Conservation (phyloP, 1,140 invertebrate genomes). For the Ceratoteleas bidentatus region DNA sequence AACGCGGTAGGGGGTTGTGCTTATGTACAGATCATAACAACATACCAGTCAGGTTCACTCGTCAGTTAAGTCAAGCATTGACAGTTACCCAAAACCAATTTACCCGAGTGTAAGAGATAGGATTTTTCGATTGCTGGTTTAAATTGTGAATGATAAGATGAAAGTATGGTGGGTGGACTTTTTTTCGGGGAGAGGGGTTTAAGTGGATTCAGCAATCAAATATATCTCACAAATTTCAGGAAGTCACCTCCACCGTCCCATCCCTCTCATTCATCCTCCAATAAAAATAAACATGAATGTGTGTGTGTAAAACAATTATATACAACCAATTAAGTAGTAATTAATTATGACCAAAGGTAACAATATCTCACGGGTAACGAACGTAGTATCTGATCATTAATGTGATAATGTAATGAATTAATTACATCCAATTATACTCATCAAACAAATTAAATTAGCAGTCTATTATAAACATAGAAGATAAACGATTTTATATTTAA, state of each 20-base stretch:
- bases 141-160: not conserved
- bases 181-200: too few relatives aligned
- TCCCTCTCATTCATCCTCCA: slow-evolving; percentile 1
- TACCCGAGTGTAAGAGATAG: slow-evolving; percentile 21
- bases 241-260: slow-evolving; percentile 58
- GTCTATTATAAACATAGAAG: too few relatives aligned
- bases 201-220: slow-evolving; percentile 7
- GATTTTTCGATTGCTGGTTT: slow-evolving; percentile 18
- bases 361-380: too few relatives aligned
- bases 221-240: not conserved
- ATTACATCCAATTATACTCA: too few relatives aligned
- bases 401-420: slow-evolving; percentile 1
- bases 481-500: too few relatives aligned
- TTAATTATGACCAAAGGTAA: slow-evolving; percentile 7
- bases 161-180: too few relatives aligned
- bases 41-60: slow-evolving; percentile 71
- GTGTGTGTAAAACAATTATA: too few relatives aligned
- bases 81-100: slow-evolving; percentile 63
- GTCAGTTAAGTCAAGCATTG: slow-evolving; percentile 66
- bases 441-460: too few relatives aligned
- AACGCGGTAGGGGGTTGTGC: slow-evolving; percentile 23
- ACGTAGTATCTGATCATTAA: not conserved
- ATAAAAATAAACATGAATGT: not conserved
- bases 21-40: slow-evolving; percentile 42
- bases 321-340: not conserved